These are phyloP conservation scores for Cirrhinus mrigala DNA, from an alignment of 2,797 vertebrate species.

Conservation along the genomic window DNA sequence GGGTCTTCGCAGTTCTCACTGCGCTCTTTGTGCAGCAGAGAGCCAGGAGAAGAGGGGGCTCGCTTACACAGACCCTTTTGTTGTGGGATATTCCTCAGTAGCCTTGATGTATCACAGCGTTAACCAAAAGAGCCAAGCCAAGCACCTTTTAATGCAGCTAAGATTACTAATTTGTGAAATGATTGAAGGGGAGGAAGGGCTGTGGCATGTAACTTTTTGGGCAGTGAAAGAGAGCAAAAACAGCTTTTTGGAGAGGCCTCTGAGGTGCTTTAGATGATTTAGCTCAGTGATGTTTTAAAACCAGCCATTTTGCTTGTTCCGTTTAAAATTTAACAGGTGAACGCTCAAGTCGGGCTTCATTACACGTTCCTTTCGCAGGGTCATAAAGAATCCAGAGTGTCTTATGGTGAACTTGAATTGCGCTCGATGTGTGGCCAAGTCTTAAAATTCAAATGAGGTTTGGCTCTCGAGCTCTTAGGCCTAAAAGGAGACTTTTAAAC, in stretches of 20 bases:
- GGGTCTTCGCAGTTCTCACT: conserved; percentile 41
- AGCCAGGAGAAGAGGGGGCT: background rate
- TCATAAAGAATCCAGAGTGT: conserved; percentile 46
- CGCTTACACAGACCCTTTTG: conserved; percentile 64
- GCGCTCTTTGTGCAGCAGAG: background rate
- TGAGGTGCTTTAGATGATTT: conserved; percentile 45
- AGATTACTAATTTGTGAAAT: conserved; percentile 35
- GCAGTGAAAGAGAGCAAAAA: background rate
- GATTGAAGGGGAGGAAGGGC: conserved; percentile 14
- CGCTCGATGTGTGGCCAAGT: conserved; percentile 54
- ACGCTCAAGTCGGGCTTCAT: conserved; percentile 50
- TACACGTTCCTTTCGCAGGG: conserved; percentile 28
- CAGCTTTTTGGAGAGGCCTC: conserved; percentile 26
- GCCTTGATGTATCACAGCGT: conserved; percentile 36
- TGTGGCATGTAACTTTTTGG: conserved; percentile 18
- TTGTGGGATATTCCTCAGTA: conserved; percentile 46
- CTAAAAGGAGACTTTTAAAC: conserved; percentile 61
- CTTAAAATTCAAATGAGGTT: conserved; percentile 61
- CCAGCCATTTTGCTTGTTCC: conserved; percentile 1
- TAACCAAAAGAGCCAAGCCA: conserved; percentile 51
- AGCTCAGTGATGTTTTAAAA: conserved; percentile 17
- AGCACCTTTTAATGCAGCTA: conserved; percentile 44
- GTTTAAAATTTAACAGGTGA: conserved; percentile 56
- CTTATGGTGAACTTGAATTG: conserved; percentile 51
- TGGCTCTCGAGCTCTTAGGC: conserved; percentile 59